These are phyloP conservation scores for Eriocheir sinensis DNA, from an alignment of 1,140 invertebrate genomes.

Conservation along the genomic window DNA sequence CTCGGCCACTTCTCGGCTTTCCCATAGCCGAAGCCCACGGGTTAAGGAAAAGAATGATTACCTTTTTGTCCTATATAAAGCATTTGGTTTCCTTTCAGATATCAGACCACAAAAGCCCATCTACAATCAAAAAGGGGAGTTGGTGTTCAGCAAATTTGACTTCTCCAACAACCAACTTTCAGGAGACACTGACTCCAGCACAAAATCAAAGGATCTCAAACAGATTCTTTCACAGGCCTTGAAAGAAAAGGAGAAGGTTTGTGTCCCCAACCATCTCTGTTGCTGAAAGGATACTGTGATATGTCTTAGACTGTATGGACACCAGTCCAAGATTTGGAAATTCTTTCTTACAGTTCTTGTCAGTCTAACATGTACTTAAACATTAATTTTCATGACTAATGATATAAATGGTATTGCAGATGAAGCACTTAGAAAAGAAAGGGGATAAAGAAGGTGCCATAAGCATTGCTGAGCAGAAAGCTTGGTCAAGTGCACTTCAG, in stretches of 20 bases:
- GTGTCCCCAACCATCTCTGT: too few species aligned
- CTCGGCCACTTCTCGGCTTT: too few species aligned
- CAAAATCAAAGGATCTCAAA: slow-evolving; percentile 56
- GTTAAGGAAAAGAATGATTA: too few species aligned
- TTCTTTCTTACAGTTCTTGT: background rate
- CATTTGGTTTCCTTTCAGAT: background rate
- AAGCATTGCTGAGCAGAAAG: slow-evolving; percentile 12
- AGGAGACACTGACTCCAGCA: background rate
- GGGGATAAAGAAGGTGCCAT: slow-evolving; percentile 35
- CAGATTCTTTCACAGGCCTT: slow-evolving; percentile 49
- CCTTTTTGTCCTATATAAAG: too few species aligned
- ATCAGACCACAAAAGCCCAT: slow-evolving; percentile 7
- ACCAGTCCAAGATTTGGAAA: background rate
- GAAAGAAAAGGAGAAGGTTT: slow-evolving; percentile 72
- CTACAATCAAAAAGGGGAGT: slow-evolving; percentile 46
- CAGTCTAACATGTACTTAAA: background rate
- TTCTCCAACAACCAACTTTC: slow-evolving; percentile 33
- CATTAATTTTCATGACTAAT: background rate
- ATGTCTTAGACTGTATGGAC: background rate
- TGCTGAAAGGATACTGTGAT: too few species aligned
- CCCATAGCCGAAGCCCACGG: too few species aligned
- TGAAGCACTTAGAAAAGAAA: slow-evolving; percentile 59
- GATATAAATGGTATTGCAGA: slow-evolving; percentile 37
- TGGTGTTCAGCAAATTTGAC: slow-evolving; percentile 71
- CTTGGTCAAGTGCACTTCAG: slow-evolving; percentile 62